These are phyloP conservation scores for Drosophila lowei DNA, from an alignment of 1,140 invertebrate genomes.

Conservation along the genomic window DNA sequence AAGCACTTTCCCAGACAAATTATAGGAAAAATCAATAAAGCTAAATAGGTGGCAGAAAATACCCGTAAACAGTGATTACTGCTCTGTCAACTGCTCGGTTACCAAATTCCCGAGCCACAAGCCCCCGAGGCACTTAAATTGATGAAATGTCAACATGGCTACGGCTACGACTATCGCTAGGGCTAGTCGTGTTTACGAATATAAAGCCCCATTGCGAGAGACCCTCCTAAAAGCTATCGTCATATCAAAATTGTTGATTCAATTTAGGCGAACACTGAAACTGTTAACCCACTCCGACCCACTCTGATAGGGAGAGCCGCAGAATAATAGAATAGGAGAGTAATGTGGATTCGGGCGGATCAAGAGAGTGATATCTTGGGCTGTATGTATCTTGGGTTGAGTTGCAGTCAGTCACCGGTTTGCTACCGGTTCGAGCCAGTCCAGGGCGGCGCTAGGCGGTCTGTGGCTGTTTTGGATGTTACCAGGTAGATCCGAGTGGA, in stretches of 20 bases:
- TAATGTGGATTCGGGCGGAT: neutral
- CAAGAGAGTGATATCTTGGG: neutral
- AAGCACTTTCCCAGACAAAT: too few relatives aligned
- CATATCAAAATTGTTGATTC: conserved; percentile 31
- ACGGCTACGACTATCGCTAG: neutral
- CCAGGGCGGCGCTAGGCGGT: conserved; percentile 52
- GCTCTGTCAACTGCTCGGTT: conserved; percentile 28
- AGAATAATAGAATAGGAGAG: too few relatives aligned
- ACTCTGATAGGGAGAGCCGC: neutral
- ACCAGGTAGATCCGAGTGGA: conserved; percentile 44
- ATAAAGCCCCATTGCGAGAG: neutral
- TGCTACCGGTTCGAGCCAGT: conserved; percentile 60
- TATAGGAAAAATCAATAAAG: too few relatives aligned
- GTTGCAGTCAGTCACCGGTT: conserved; percentile 42
- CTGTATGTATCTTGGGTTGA: conserved; percentile 10
- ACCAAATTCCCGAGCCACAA: conserved; percentile 14
- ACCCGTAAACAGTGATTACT: conserved; percentile 6
- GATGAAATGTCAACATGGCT: conserved; percentile 44
- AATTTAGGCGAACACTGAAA: conserved; percentile 28
- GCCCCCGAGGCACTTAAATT: conserved; percentile 19
- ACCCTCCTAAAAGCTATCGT: neutral
- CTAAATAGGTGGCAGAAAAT: neutral
- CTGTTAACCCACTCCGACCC: conserved; percentile 30
- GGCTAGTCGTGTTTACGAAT: neutral
- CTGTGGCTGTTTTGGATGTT: conserved; percentile 37